Evolutionary conservation across 1,140 invertebrate species (phyloP).

Genomic region (Diachasma alloeum): DNA sequence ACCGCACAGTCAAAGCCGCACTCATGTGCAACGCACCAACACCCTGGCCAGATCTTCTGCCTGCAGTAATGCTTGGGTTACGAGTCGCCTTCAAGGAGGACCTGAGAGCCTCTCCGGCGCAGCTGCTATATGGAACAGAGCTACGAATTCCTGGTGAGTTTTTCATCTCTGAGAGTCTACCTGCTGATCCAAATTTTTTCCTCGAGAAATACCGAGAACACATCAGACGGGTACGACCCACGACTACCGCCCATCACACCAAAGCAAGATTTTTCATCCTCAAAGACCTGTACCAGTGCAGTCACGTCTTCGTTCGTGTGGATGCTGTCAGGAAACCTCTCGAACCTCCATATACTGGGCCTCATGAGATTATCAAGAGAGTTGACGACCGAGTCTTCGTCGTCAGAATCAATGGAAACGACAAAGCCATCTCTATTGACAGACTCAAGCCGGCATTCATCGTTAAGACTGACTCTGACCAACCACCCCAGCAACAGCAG

Average conservation of each 20-base stretch:
- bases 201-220: constrained; percentile 12
- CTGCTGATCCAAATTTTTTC: too few species aligned
- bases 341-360: constrained; percentile 21
- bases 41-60: constrained; percentile 45
- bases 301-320: neutral
- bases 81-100: constrained; percentile 50
- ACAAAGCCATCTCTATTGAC: too few species aligned
- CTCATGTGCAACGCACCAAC: constrained; percentile 45
- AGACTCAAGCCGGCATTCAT: too few species aligned
- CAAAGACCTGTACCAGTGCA: too few species aligned
- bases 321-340: constrained; percentile 29
- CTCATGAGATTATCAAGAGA: neutral
- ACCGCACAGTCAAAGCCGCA: constrained; percentile 54
- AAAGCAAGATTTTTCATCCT: too few species aligned
- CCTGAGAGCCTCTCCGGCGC: constrained; percentile 42
- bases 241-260: constrained; percentile 28
- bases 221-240: constrained; percentile 29
- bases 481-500: too few species aligned
- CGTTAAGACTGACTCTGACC: too few species aligned
- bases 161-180: too few species aligned
- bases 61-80: constrained; percentile 56
- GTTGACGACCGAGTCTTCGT: too few species aligned
- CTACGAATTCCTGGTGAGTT: too few species aligned
- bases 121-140: too few species aligned
- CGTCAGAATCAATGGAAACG: too few species aligned